Evolutionary conservation across 2,888 invertebrate species (phyloP).

Genomic region (Ligdia adustata): DNA sequence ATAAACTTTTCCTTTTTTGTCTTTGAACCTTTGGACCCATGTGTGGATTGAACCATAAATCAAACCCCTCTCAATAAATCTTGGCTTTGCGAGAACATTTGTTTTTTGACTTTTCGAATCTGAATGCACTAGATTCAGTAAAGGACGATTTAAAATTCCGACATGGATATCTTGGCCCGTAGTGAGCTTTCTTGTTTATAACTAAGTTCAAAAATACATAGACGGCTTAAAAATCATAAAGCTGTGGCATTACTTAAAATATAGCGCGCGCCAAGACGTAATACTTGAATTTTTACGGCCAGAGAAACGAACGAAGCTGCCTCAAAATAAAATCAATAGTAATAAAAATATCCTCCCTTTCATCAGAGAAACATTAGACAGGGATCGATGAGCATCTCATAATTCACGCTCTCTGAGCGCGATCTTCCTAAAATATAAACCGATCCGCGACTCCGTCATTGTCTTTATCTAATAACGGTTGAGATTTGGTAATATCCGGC

Average conservation of each 20-base stretch:
- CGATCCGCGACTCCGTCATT: constrained; percentile 35
- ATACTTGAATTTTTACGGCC: too few species aligned
- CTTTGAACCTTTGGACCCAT: constrained; percentile 72
- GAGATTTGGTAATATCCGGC: constrained; percentile 50
- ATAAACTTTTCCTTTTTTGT: constrained; percentile 70
- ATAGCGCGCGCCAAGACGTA: too few species aligned
- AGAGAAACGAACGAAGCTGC: too few species aligned
- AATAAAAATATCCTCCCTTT: neutral
- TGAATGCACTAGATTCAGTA: constrained; percentile 1
- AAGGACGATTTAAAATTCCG: too few species aligned
- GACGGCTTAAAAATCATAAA: too few species aligned
- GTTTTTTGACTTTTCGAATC: constrained; percentile 50
- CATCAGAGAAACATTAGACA: constrained; percentile 12
- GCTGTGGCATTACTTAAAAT: too few species aligned
- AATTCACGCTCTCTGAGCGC: constrained; percentile 18
- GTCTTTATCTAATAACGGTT: constrained; percentile 46
- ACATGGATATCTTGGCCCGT: too few species aligned
- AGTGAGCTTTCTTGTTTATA: too few species aligned
- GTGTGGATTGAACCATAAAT: constrained; percentile 76
- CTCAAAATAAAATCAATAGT: neutral
- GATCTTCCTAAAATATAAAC: constrained; percentile 36
- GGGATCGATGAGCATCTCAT: constrained; percentile 15
- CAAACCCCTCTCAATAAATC: constrained; percentile 78
- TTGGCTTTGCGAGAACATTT: constrained; percentile 63
- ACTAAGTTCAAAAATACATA: too few species aligned